Percentiles rank a stretch among this genome's conserved stretches.
phyloP scores from a whole-genome alignment of 2,797 vertebrate species.

The Danio choprae region DNA sequence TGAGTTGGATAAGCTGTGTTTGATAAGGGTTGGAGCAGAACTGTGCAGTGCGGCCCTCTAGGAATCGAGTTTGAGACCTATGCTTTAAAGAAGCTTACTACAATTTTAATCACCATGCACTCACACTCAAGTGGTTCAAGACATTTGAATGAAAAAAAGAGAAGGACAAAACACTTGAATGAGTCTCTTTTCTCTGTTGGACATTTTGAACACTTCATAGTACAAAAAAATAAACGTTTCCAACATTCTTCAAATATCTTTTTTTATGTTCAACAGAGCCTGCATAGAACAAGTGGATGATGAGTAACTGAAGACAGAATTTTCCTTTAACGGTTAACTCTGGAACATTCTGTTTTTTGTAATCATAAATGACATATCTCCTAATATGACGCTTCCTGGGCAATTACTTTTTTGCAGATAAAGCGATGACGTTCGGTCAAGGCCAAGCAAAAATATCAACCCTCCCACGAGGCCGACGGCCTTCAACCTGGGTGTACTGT shows the following conservation, averaged over 20 bases:
- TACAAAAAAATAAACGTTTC: neutral
- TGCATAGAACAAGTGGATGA: neutral
- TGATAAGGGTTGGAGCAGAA: no score
- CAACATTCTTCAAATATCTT: neutral
- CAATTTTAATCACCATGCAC: no score
- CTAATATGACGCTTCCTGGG: constrained; percentile 7
- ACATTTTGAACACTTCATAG: neutral
- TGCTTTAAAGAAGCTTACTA: no score
- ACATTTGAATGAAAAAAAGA: no score
- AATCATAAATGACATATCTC: constrained; percentile 14
- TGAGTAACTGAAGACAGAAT: neutral
- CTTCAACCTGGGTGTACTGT: constrained; percentile 51
- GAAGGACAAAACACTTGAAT: no score
- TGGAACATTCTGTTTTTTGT: constrained; percentile 16
- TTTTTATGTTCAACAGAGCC: neutral
- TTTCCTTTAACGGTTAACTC: neutral
- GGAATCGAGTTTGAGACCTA: no score
- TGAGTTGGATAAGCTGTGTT: no score
- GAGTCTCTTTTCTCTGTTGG: no score
- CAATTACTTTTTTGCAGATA: constrained; percentile 31
- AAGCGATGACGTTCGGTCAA: constrained; percentile 40
- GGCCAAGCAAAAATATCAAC: constrained; percentile 37
- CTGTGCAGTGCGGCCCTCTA: no score
- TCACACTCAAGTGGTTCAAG: no score
- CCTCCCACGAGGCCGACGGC: constrained; percentile 36